phyloP scores from a whole-genome alignment of 1,140 invertebrate species.

The Wiebesia pumilae region DNA sequence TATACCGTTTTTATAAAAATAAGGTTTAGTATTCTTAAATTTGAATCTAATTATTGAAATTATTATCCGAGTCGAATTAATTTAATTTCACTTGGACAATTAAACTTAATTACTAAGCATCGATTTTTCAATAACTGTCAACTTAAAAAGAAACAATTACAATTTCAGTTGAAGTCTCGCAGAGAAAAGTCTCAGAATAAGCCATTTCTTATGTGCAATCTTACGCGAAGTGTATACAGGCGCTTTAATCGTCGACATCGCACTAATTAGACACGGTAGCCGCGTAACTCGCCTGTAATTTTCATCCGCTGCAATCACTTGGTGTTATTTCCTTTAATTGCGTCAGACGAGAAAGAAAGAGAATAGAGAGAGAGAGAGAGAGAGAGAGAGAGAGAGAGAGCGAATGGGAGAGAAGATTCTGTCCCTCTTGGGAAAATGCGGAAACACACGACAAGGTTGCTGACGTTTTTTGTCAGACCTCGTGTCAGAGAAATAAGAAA shows the following conservation, averaged over 20 bases:
- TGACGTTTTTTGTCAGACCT: neutral
- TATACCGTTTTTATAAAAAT: neutral
- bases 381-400: neutral
- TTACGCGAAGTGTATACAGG: neutral
- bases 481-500: constrained; percentile 8
- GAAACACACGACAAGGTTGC: constrained; percentile 18
- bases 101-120: neutral
- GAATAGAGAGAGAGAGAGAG: neutral
- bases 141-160: constrained; percentile 7
- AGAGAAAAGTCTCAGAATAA: constrained; percentile 19
- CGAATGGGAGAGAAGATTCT: neutral
- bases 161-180: neutral
- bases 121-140: neutral
- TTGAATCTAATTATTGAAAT: neutral
- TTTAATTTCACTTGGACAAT: neutral
- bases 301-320: constrained; percentile 55
- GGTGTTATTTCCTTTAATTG: constrained; percentile 68
- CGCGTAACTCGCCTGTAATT: constrained; percentile 62
- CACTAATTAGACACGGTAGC: constrained; percentile 50
- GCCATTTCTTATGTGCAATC: neutral
- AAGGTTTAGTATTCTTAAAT: neutral
- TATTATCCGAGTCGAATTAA: neutral
- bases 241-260: constrained; percentile 35
- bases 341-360: neutral
- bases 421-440: constrained; percentile 51